Evolutionary conservation across 2,113 vertebrate species (phyloP).

Genomic region (Nannobrachium achirus): DNA sequence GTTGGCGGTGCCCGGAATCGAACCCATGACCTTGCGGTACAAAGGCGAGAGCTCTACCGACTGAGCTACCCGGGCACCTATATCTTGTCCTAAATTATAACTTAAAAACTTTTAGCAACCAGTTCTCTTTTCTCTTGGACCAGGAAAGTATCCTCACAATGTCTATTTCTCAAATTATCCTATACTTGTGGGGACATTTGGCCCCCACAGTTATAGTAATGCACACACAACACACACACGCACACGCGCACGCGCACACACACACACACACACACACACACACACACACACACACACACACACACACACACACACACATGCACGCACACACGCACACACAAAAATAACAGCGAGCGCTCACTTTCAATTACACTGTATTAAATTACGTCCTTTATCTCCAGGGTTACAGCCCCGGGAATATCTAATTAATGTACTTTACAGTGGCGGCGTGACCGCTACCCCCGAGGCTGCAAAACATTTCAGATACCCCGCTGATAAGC

Average conservation of each 20-base stretch:
- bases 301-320: slow-evolving; percentile 28
- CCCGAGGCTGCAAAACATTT: slow-evolving; percentile 61
- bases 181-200: too few relatives aligned
- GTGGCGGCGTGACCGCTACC: slow-evolving; percentile 58
- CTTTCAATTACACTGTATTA: slow-evolving; percentile 77
- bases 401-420: slow-evolving; percentile 75
- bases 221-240: slow-evolving; percentile 18
- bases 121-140: too few relatives aligned
- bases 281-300: slow-evolving; percentile 12
- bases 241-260: neutral
- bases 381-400: slow-evolving; percentile 73
- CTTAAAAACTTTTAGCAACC: too few relatives aligned
- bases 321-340: neutral
- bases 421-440: slow-evolving; percentile 79
- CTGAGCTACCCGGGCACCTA: too few relatives aligned
- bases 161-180: too few relatives aligned
- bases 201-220: too few relatives aligned
- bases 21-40: too few relatives aligned
- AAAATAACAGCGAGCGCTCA: neutral
- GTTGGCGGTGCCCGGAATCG: too few relatives aligned
- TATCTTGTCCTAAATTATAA: too few relatives aligned
- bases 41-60: too few relatives aligned
- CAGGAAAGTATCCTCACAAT: too few relatives aligned
- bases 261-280: neutral
- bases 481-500: slow-evolving; percentile 66